Percentiles rank a stretch among this genome's conserved stretches.
Conservation (phyloP, 2,888 invertebrate species). For the Lypha dubia region DNA sequence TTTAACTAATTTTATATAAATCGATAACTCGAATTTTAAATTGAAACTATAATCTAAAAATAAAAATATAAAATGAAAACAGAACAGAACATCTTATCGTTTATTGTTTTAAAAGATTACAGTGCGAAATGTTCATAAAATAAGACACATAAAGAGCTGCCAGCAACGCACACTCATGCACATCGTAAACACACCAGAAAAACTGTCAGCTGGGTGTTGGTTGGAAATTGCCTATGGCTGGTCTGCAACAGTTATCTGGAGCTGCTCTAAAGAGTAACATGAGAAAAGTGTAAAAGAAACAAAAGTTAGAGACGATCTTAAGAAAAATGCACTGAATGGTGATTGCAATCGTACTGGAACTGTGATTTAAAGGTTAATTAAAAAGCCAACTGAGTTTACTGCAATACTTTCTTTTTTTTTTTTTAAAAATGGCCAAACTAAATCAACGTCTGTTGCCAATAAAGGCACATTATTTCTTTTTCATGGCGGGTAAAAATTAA, state of each 20-base stretch:
- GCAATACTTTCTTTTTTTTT: not conserved
- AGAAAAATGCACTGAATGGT: not conserved
- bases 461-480: slow-evolving; percentile 94
- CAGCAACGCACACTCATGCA: not conserved
- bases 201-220: slow-evolving; percentile 1
- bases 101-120: slow-evolving; percentile 51
- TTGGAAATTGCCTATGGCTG: slow-evolving; percentile 17
- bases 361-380: slow-evolving; percentile 4
- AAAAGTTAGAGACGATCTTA: not conserved
- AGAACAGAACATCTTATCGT: slow-evolving; percentile 46
- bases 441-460: slow-evolving; percentile 89
- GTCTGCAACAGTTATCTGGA: slow-evolving; percentile 27
- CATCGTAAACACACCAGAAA: not conserved
- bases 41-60: slow-evolving; percentile 46
- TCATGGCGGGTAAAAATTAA: slow-evolving; percentile 89
- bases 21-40: slow-evolving; percentile 29
- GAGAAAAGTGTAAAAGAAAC: slow-evolving; percentile 3
- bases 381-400: not conserved
- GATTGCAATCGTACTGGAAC: not conserved
- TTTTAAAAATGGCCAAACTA: slow-evolving; percentile 85
- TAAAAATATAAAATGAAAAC: slow-evolving; percentile 15
- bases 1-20: not conserved
- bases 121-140: slow-evolving; percentile 8
- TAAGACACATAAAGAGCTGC: not conserved
- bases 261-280: slow-evolving; percentile 41